Conservation (phyloP, 2,888 invertebrate genomes). For the Brachyopa scutellaris region DNA sequence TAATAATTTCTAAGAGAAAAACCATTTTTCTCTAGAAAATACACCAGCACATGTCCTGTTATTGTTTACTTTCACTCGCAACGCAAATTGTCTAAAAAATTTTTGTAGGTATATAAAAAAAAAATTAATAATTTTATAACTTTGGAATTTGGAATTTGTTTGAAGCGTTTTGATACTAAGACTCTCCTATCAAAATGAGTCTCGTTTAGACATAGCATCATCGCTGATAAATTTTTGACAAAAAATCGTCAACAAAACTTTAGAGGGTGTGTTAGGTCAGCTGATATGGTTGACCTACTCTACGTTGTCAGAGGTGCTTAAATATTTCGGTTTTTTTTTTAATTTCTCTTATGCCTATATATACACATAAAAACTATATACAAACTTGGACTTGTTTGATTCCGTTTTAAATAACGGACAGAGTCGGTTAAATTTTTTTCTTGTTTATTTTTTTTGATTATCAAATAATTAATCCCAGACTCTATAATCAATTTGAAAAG, state of each 20-base stretch:
- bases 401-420: neutral
- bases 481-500: conserved; percentile 17
- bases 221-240: conserved; percentile 5
- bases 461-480: conserved; percentile 17
- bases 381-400: neutral
- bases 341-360: neutral
- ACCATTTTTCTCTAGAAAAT: neutral
- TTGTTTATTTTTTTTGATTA: too few relatives aligned
- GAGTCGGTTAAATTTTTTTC: conserved; percentile 9
- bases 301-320: neutral
- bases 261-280: conserved; percentile 26
- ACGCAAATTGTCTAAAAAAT: neutral
- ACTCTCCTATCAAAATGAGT: conserved; percentile 9
- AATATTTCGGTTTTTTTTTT: neutral
- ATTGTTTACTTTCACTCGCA: conserved; percentile 4
- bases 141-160: conserved; percentile 43
- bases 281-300: conserved; percentile 19
- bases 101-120: too few relatives aligned
- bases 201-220: conserved; percentile 36
- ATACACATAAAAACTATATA: neutral
- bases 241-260: conserved; percentile 26
- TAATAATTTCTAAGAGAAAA: too few relatives aligned
- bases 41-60: neutral
- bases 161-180: conserved; percentile 17
- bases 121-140: neutral